Evolutionary conservation across 1,140 invertebrate genomes (phyloP).

Genomic region (Procambarus virginalis): DNA sequence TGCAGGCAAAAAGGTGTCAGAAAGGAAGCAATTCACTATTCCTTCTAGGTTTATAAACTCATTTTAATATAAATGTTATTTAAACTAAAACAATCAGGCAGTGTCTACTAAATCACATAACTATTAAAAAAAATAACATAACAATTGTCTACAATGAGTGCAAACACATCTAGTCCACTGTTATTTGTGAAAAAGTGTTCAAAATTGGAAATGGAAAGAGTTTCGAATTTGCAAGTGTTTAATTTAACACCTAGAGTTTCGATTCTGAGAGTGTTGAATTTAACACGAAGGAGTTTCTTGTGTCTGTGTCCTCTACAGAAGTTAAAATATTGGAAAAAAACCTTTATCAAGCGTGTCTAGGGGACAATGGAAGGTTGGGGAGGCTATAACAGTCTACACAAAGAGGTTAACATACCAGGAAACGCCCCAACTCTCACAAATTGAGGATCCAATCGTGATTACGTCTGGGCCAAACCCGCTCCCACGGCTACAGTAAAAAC

Average conservation of each 20-base stretch:
- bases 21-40: constrained; percentile 2
- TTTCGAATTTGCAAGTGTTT: not conserved
- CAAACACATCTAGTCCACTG: not conserved
- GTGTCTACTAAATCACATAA: constrained; percentile 7
- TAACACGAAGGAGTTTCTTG: not conserved
- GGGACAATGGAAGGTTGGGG: not conserved
- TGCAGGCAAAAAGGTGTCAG: not conserved
- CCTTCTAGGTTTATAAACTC: not conserved
- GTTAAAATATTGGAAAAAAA: not conserved
- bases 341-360: not conserved
- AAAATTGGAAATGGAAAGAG: not conserved
- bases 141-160: not conserved
- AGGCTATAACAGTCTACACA: constrained; percentile 14
- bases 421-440: constrained; percentile 33
- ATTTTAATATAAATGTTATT: not conserved
- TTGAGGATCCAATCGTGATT: constrained; percentile 39
- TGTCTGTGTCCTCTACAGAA: not conserved
- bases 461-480: constrained; percentile 31
- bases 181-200: not conserved
- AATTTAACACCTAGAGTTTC: not conserved
- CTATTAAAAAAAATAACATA: not conserved
- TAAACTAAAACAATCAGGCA: constrained; percentile 10
- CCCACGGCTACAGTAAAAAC: constrained; percentile 27
- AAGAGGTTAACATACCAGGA: constrained; percentile 32
- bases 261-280: not conserved